A percentile compares a stretch with the other conserved stretches of the same genome.
phyloP scores from a whole-genome alignment of 2,888 invertebrate species.

The Bedellia somnulentella region DNA sequence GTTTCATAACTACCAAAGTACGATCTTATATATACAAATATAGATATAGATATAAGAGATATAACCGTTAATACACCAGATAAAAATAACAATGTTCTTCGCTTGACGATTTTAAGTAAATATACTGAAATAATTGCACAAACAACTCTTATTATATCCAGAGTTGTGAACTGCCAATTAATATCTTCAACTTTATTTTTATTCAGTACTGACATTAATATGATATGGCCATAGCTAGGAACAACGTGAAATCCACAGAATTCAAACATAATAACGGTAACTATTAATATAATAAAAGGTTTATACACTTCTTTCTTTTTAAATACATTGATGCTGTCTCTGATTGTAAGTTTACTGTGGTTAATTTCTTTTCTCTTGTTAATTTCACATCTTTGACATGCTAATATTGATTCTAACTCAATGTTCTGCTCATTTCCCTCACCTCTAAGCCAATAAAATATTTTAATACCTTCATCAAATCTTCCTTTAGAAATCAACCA shows the following conservation, averaged over 20 bases:
- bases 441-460: slow-evolving; percentile 53
- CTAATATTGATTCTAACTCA: slow-evolving; percentile 16
- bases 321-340: slow-evolving; percentile 8
- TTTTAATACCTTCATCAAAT: slow-evolving; percentile 37
- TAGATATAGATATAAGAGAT: neutral
- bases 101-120: neutral
- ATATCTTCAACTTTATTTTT: neutral
- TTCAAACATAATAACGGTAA: slow-evolving; percentile 14
- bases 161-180: neutral
- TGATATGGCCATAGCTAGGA: slow-evolving; percentile 11
- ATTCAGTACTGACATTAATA: neutral
- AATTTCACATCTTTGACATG: neutral
- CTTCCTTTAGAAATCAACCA: slow-evolving; percentile 55
- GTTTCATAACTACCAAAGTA: neutral
- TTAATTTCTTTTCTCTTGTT: neutral
- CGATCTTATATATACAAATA: neutral
- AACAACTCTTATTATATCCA: neutral
- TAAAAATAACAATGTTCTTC: neutral
- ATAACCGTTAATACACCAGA: neutral
- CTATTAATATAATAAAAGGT: slow-evolving; percentile 17
- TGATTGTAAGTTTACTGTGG: neutral
- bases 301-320: slow-evolving; percentile 17
- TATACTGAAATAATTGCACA: neutral
- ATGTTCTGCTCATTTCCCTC: slow-evolving; percentile 24
- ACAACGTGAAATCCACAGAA: slow-evolving; percentile 16